phyloP scores from a whole-genome alignment of 2,113 vertebrate genomes.

The Mesoclemmys tuberculata region DNA sequence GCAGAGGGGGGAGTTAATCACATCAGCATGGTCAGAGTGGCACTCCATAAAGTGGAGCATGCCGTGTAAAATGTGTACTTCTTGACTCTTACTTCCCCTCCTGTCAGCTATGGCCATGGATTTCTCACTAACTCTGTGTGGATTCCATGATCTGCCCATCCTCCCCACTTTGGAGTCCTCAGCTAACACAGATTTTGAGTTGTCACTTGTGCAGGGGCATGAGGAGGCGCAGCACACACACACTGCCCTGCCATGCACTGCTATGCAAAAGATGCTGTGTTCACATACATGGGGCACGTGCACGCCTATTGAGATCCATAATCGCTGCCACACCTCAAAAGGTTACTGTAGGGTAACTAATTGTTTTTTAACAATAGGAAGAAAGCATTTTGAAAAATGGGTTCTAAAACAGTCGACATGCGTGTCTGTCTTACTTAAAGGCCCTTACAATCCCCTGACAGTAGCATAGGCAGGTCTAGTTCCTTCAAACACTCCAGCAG shows the following conservation, averaged over 20 bases:
- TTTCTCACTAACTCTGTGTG: background rate
- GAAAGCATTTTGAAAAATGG: background rate
- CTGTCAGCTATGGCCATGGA: background rate
- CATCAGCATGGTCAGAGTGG: too few species aligned
- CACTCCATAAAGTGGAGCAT: too few species aligned
- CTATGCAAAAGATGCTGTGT: background rate
- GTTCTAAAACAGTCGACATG: background rate
- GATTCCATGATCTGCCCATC: background rate
- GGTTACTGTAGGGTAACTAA: background rate
- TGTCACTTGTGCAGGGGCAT: background rate
- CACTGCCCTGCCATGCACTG: background rate
- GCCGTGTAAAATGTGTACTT: background rate
- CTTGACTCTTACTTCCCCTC: background rate
- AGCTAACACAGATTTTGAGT: background rate
- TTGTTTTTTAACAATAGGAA: background rate
- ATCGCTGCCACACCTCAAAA: background rate
- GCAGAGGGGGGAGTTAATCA: too few species aligned
- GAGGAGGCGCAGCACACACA: too few species aligned
- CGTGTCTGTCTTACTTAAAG: background rate
- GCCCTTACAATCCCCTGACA: background rate
- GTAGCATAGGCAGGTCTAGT: background rate
- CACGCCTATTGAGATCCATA: background rate
- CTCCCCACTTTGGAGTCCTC: background rate
- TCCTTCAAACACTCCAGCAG: background rate
- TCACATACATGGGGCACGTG: background rate